Conservation (phyloP, 2,113 vertebrate genomes). For the Pica pica region DNA sequence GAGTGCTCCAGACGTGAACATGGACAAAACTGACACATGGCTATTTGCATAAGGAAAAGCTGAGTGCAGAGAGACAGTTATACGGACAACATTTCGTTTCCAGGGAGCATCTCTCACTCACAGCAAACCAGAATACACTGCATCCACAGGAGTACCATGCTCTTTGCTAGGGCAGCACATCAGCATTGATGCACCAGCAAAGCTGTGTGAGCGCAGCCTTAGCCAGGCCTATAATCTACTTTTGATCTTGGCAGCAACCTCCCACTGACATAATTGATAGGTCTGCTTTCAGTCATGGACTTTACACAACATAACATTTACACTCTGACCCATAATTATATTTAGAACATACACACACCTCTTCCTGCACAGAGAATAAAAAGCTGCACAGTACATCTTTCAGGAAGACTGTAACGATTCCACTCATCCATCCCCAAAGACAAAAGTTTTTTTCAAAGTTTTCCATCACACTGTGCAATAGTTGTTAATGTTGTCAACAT, state of each 20-base stretch:
- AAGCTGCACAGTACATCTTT: background rate
- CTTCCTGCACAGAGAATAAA: background rate
- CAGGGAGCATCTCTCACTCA: background rate
- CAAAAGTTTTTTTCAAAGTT: background rate
- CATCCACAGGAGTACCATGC: background rate
- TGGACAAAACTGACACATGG: background rate
- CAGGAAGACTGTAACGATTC: background rate
- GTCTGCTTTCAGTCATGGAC: background rate
- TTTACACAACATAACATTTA: constrained; percentile 15
- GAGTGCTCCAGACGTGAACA: background rate
- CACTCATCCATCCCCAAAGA: background rate
- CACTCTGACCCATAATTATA: background rate
- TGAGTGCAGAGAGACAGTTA: background rate
- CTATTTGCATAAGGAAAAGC: background rate
- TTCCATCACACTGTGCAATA: background rate
- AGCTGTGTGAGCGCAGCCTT: background rate
- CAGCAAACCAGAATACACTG: background rate
- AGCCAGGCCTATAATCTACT: constrained; percentile 21
- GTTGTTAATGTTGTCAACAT: background rate
- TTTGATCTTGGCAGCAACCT: background rate
- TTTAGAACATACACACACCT: background rate
- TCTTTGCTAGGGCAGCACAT: background rate
- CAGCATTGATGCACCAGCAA: background rate
- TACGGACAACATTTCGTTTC: background rate
- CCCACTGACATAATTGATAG: constrained; percentile 34